Percentiles rank a stretch among this genome's conserved stretches.
Conservation (phyloP, 1,140 invertebrate genomes). For the Halesus radiatus region DNA sequence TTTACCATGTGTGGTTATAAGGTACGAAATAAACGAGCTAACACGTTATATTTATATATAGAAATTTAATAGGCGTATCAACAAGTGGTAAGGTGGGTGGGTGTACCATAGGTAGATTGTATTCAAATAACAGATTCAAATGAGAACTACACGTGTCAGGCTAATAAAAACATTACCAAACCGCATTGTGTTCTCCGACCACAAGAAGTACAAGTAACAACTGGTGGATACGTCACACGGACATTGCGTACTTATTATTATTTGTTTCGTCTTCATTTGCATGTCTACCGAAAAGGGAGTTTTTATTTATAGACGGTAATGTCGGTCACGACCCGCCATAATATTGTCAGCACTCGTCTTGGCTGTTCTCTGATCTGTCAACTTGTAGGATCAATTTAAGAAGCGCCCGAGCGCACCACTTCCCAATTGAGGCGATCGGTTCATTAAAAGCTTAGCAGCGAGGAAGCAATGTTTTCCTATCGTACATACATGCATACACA, state of each 20-base stretch:
- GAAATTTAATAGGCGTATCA: no score
- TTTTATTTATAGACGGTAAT: conserved; percentile 38
- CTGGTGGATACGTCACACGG: no score
- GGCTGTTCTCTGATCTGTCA: background rate
- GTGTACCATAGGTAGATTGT: no score
- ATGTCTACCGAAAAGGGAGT: conserved; percentile 26
- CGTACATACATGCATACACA: background rate
- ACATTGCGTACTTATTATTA: no score
- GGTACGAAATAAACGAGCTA: no score
- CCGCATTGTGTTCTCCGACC: no score
- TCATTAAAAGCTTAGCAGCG: background rate
- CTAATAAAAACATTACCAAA: background rate
- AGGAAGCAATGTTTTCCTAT: background rate
- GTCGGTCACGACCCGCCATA: conserved; percentile 39
- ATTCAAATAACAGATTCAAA: no score
- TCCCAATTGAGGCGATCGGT: background rate
- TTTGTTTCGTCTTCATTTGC: background rate
- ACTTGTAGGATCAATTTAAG: conserved; percentile 30
- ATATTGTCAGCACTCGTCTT: background rate
- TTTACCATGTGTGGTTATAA: no score
- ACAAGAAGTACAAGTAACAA: no score
- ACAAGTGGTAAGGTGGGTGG: no score
- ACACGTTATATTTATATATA: no score
- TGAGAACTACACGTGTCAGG: background rate
- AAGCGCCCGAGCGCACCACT: background rate